Conservation (phyloP, 2,888 invertebrate species). For the Synergus itoensis region DNA sequence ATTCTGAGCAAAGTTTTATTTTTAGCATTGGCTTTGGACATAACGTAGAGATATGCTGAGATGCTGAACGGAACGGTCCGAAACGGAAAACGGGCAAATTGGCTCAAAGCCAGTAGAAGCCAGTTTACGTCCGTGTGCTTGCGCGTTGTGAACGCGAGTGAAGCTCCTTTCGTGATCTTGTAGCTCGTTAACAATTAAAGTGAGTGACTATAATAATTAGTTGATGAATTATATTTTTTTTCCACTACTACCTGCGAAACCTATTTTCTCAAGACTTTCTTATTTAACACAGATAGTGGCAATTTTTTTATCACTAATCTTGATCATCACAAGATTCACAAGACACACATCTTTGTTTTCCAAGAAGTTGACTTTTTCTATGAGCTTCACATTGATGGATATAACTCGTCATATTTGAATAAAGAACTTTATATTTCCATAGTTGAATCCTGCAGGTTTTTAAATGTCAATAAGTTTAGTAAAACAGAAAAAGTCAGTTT, state of each 20-base stretch:
- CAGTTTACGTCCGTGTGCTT: slow-evolving; percentile 18
- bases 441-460: background rate
- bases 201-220: slow-evolving; percentile 25
- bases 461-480: background rate
- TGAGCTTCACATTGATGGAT: background rate
- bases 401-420: background rate
- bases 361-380: background rate
- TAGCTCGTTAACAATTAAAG: slow-evolving; percentile 21
- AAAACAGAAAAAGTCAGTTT: background rate
- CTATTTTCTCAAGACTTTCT: background rate
- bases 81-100: slow-evolving; percentile 37
- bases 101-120: slow-evolving; percentile 22
- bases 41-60: slow-evolving; percentile 45
- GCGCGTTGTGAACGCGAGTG: slow-evolving; percentile 24
- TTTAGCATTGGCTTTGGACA: slow-evolving; percentile 39
- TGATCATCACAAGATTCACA: background rate
- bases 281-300: background rate
- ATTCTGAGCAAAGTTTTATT: slow-evolving; percentile 25
- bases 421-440: background rate
- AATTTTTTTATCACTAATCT: background rate
- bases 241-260: background rate
- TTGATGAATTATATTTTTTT: background rate
- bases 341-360: slow-evolving; percentile 15
- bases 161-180: slow-evolving; percentile 10
- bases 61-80: slow-evolving; percentile 46